Base-by-base conservation (phyloP, 2,888 invertebrate genomes). In the Tinea trinotella region DNA sequence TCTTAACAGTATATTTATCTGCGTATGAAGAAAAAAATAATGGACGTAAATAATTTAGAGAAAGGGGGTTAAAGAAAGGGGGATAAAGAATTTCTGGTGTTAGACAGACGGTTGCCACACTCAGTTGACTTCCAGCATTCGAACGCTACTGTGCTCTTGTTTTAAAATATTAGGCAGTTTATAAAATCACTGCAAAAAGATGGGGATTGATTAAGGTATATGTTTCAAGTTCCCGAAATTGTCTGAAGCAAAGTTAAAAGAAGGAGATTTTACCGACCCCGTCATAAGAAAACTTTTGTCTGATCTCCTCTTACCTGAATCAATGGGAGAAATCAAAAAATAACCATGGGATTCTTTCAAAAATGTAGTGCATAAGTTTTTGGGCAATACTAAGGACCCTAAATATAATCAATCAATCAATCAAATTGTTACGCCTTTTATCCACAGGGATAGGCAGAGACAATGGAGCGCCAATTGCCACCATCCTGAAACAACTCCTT, bases 201-300 rank as follows among this genome's bases (percentile, higher is more conserved):
- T n/a, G 19, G 7, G 20, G 3, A 49, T 22, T 22, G 22, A 5
- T 22, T 22, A 5, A 22, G 22, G 7, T 22, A 22, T 22, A 22
- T 22, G 22, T 22, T 22, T 7, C 22, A 22, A 22, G 20, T 49
- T 18, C 19, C 12, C 22, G 3, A 12, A 20, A 20, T 20, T 20
- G 10, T 20, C 36, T 13, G 36, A 36, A 13, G 36, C 36, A 36
- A 20, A 49, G 22, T 20, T 49, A 19, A 49, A 49, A 13, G 36
- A 49, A 20, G 49, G 49, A 49, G 22, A 20, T 20, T 49, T 49
- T n/a, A 12, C 22, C 12, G 49, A 22, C 19, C 20, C 22, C 19
- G 49, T 6, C 49, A 49, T 20, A 20, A 18, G 49, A 20, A 49
- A 49, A 20, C 22, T 49, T 20, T 20, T 49, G 20, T 18, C n/a